These are phyloP conservation scores for Enteromius trimaculatus DNA, from an alignment of 2,797 vertebrate genomes.

Conservation along the genomic window DNA sequence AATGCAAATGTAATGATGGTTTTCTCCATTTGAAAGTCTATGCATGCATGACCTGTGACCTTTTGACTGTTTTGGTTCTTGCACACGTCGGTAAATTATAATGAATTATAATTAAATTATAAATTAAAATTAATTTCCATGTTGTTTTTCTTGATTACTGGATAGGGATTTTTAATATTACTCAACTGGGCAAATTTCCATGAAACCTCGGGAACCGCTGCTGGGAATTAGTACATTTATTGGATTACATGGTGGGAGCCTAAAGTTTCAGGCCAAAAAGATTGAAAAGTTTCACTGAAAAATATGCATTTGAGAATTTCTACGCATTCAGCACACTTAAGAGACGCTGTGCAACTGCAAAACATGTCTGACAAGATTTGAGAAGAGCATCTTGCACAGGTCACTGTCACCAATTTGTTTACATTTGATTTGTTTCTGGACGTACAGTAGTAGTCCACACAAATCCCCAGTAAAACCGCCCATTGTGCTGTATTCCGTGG, in stretches of 20 bases:
- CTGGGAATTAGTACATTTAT: neutral
- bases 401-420: neutral
- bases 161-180: neutral
- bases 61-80: neutral
- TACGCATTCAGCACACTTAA: neutral
- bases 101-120: too few relatives aligned
- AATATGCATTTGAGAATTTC: neutral
- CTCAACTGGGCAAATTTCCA: neutral
- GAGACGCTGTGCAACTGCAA: neutral
- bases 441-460: neutral
- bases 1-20: neutral
- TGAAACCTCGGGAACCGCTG: neutral
- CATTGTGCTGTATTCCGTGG: neutral
- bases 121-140: neutral
- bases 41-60: neutral
- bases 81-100: neutral
- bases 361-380: neutral
- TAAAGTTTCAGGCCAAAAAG: neutral
- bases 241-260: neutral
- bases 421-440: neutral
- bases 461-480: neutral
- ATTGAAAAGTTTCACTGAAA: neutral
- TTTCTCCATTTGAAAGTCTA: too few relatives aligned
- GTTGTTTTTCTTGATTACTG: neutral
- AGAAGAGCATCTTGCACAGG: neutral